phyloP scores from a whole-genome alignment of 2,888 invertebrate genomes.

The Nowickia ferox region DNA sequence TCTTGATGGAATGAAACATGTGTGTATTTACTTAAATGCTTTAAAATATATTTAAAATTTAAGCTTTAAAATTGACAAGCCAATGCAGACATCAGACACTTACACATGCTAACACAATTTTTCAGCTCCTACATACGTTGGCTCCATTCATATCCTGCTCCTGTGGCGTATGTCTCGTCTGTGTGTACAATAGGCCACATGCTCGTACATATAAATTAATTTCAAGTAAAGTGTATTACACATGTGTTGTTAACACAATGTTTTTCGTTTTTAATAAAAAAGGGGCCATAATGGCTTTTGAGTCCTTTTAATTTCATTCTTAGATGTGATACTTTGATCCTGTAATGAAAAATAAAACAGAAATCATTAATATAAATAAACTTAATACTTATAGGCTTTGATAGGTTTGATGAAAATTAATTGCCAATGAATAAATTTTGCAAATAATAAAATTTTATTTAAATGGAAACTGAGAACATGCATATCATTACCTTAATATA shows the following conservation, averaged over 20 bases:
- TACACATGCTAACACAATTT: not conserved
- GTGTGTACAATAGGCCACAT: not conserved
- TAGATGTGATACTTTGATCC: slow-evolving; percentile 39
- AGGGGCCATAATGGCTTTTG: slow-evolving; percentile 17
- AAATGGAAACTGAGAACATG: not conserved
- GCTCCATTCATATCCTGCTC: not conserved
- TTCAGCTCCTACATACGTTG: not conserved
- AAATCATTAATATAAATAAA: slow-evolving; percentile 21
- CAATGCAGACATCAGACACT: slow-evolving; percentile 1
- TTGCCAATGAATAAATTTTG: slow-evolving; percentile 19
- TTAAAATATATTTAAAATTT: slow-evolving; percentile 39
- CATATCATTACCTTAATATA: not conserved
- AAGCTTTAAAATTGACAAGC: slow-evolving; percentile 34
- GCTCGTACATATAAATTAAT: too few relatives aligned
- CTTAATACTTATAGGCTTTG: slow-evolving; percentile 11
- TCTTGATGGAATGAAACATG: not conserved
- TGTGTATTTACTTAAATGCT: slow-evolving; percentile 42
- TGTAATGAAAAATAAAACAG: slow-evolving; percentile 40
- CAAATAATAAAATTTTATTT: not conserved
- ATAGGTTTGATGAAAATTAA: slow-evolving; percentile 14
- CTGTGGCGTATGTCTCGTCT: not conserved
- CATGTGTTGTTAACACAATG: slow-evolving; percentile 25
- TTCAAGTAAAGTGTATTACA: not conserved
- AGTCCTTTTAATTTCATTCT: slow-evolving; percentile 16
- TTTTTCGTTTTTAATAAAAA: slow-evolving; percentile 2